Base-by-base conservation (phyloP, 2,888 invertebrate species). In the Chrysotoxum bicinctum region DNA sequence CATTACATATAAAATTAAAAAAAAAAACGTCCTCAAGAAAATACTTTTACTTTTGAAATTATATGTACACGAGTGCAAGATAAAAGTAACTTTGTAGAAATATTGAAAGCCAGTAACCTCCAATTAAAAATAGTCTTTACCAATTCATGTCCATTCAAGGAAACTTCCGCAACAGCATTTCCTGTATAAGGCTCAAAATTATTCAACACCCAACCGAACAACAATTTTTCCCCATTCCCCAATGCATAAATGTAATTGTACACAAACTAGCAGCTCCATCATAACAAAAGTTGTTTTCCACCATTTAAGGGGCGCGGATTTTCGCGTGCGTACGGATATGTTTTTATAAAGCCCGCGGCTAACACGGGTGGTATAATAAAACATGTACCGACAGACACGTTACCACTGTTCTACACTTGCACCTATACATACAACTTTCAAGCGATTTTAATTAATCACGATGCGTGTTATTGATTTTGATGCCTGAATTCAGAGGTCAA, bases 391-490 rank as follows among this genome's bases (percentile, higher is more conserved):
- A 77, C 68, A 82, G 77, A 62, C 54, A 45, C 6, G 32, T 19
- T 68, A 77, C 77, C 60, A 74, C 74, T 70, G 82, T 78, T 62
- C 78, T 62, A 50, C 78, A 56, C 50, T 10, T 3, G 0, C 0
- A 30, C 54, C n/a, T 2, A 35, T 21, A 37, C 8, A 14, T 19
- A 58, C 58, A 37, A 68, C 45, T 48, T 45, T 23, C 52, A 26
- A 30, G 60, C 62, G 21, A 48, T 78, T 83, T 83, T 83, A 83
- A 83, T 83, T 83, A 78, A 83, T 83, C 83, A 83, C 83, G 74
- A 83, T 83, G 83, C 78, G 83, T 83, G 74, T 77, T 83, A 78
- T 78, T 83, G 77, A 83, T 83, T 78, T 78, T 74, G 66, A 78
- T 69, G 74, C 74, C 78, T 60, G 26, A 62, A 19, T 69, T 26